Conservation (phyloP, 2,113 vertebrate species). For the Phoenicopterus ruber region DNA sequence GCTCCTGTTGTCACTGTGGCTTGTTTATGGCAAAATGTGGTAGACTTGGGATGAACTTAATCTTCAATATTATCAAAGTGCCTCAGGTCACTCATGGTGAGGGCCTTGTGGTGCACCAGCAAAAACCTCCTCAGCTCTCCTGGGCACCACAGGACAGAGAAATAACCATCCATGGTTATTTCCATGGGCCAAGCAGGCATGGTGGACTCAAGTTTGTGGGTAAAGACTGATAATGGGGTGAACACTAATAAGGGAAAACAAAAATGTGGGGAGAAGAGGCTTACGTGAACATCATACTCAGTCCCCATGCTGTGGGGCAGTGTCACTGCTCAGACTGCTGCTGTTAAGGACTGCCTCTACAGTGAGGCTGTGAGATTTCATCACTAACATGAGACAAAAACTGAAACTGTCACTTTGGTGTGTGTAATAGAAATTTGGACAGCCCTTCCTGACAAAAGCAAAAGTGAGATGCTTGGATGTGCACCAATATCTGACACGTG, state of each 20-base stretch:
- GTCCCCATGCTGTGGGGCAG: fast-evolving
- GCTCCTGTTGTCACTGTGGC: neutral
- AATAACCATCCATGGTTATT: neutral
- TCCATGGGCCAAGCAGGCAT: neutral
- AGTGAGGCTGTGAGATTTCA: fast-evolving
- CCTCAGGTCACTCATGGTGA: neutral
- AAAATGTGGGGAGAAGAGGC: neutral
- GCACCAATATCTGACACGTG: neutral
- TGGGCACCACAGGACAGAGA: neutral
- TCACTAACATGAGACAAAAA: neutral
- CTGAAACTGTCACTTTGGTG: neutral
- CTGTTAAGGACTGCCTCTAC: neutral
- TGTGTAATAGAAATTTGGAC: neutral
- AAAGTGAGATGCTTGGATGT: neutral
- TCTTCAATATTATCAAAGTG: neutral
- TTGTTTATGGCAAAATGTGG: neutral
- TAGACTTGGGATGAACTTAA: neutral
- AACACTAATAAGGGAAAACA: neutral
- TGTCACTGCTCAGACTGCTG: neutral
- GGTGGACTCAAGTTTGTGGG: neutral
- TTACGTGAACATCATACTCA: neutral
- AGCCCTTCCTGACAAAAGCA: neutral
- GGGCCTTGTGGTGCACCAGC: neutral
- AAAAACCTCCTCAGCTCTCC: neutral
- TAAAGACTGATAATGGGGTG: neutral